Base-by-base conservation (phyloP, 2,797 vertebrate genomes). In the Peromyscus attwateri region DNA sequence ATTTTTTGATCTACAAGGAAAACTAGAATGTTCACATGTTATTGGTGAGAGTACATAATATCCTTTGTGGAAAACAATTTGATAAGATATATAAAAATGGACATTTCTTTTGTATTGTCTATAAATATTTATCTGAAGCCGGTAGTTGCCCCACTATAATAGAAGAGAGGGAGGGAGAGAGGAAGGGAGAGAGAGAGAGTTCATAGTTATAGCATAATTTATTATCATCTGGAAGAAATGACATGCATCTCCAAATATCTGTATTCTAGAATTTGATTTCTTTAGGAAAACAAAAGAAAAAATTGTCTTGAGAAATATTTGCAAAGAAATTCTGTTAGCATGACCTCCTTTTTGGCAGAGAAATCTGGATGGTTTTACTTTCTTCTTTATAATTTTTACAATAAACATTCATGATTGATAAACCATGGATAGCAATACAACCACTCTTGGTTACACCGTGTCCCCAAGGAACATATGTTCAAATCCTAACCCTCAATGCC, bases 371-470 rank as follows among this genome's bases (percentile, higher is more conserved):
- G 29, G 34, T 40, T 93, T 92, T 62, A 92, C 31, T 80, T 75
- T 87, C 75, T 85, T 83, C 23, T 91, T 79, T 93, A 49, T 19
- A 91, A 68, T 81, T 95, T 96, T 96, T 94, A 87, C 23, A 77
- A 64, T 55, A 62, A 23, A 29, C 8, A 57, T 31, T 17, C 40
- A 49, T 89, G 31, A 17, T 13, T 89, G 66, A 66, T 93, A 83
- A 46, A 57, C 88, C 21, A 23, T 3, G 17, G 52, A 14, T 29
- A 82, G 37, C 13, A 85, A 52, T 43, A 27, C 8, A 92, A 43
- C 4, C 93, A 3, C 46, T 62, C 29, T 52, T 11, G 46, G 14
- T 94, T 87, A 40, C 71, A 89, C 29, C 46, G 0, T 91, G 21
- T 46, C 10, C n/a, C 52, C 40, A 34, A 66, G 64, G 87, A 93